Evolutionary conservation across 2,797 vertebrate species (phyloP).

Genomic region (Stomatorhinus walkeri): DNA sequence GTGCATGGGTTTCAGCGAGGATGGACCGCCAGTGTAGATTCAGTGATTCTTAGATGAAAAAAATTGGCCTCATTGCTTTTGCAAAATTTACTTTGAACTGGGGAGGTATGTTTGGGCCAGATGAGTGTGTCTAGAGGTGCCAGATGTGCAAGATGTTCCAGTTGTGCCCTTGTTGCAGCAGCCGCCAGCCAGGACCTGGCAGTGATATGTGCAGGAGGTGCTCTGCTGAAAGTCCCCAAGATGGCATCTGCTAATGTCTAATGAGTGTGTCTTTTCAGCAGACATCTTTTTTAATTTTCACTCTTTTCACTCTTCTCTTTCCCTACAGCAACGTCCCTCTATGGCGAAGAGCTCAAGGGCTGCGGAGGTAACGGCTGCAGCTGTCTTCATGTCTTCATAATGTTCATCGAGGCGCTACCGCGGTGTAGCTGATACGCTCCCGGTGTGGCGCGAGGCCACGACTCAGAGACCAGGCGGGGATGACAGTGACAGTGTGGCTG

Average conservation of each 20-base stretch:
- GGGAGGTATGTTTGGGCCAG: neutral
- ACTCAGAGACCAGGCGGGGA: neutral
- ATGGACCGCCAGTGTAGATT: neutral
- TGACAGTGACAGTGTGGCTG: neutral
- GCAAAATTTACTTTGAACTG: neutral
- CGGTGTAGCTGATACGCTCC: neutral
- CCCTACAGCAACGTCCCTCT: constrained; percentile 44
- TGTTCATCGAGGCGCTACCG: neutral
- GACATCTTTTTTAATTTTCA: neutral
- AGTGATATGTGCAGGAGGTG: neutral
- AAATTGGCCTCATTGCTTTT: neutral
- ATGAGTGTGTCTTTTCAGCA: neutral
- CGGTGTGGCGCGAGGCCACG: too few relatives aligned
- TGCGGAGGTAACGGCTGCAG: constrained; percentile 45
- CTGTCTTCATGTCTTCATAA: neutral
- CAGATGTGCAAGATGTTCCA: neutral
- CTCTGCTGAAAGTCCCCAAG: neutral
- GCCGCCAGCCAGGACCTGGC: neutral
- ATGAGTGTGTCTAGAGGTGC: neutral
- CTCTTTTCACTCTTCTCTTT: neutral
- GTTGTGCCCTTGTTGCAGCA: neutral
- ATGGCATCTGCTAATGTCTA: neutral
- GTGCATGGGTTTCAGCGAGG: neutral
- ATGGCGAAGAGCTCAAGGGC: constrained; percentile 37
- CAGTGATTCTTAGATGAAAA: neutral